Base-by-base conservation (phyloP, 2,113 vertebrate genomes). In the Epinephelus cyanopodus region DNA sequence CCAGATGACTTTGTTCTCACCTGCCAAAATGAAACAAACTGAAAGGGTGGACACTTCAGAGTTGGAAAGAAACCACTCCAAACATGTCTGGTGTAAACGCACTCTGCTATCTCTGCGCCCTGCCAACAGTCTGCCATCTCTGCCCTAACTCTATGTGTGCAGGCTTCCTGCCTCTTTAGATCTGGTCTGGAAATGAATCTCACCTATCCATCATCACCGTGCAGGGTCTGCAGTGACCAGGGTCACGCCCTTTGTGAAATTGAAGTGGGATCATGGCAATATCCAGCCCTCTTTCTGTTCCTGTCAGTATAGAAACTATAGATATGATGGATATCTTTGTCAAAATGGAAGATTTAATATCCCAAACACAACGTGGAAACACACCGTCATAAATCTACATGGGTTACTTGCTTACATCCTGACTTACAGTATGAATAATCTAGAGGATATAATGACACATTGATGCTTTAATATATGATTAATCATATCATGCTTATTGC, bases 311-410 rank as follows among this genome's bases (percentile, higher is more conserved):
- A 56, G 76, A 65, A 45, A 67, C 61, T 82, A 62, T 54, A 73
- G 66, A 86, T 71, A 57, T 94, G 92, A 95, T 87, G 79, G 92
- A 95, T 94, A 89, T 89, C 70, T 92, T 87, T 92, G 89, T 94
- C 88, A 86, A 50, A 81, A 66, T 48, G 68, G 76, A 90, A 87
- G 89, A 89, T 92, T 88, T 84, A 88, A 85, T 91, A 84, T 77
- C 74, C 53, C 67, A 75, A 82, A 84, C 81, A 58, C 66, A 81
- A 60, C 69, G 81, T 62, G 79, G 81, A 84, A 83, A 66, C 79
- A 39, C 45, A 25, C 33, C 7, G 72, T 77, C 74, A 82, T 90
- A 84, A 61, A 91, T 91, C 86, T 81, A 33, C 73, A 74, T 57
- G 42, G 67, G 79, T 76, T 79, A 82, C 85, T 82, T 63, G 21